Evolutionary conservation across 2,888 invertebrate species (phyloP).

Genomic region (Tipula helvola): DNA sequence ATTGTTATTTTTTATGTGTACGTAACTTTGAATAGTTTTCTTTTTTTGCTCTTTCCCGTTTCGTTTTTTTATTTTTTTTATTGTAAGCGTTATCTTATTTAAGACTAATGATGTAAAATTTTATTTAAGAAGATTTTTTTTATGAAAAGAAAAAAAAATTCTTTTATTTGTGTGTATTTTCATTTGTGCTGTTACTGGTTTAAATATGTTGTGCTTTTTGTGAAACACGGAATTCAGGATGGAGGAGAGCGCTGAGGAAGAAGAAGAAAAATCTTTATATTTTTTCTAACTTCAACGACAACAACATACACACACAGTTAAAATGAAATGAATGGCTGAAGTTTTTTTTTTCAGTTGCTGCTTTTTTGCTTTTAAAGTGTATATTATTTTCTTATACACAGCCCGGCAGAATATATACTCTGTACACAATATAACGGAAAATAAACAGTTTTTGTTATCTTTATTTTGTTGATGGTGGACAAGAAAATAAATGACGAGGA

Average conservation of each 20-base stretch:
- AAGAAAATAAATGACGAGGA: background rate
- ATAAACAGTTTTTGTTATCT: background rate
- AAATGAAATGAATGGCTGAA: background rate
- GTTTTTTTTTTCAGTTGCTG: background rate
- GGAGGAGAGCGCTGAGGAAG: background rate
- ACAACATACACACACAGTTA: background rate
- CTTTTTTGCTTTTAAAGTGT: background rate
- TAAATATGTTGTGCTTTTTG: slow-evolving; percentile 4
- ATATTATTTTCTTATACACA: background rate
- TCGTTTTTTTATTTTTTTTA: background rate
- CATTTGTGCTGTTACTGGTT: background rate
- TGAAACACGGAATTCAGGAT: background rate
- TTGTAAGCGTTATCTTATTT: background rate
- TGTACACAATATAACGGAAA: background rate
- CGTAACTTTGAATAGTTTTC: background rate
- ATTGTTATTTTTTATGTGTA: background rate
- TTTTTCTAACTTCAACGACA: background rate
- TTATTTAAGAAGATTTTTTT: background rate
- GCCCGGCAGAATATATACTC: background rate
- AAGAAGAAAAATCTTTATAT: background rate
- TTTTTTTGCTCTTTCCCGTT: background rate
- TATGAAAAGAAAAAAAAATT: background rate
- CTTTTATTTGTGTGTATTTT: background rate
- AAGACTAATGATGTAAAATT: background rate
- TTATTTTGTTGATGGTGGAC: background rate